A percentile compares a stretch with the other conserved stretches of the same genome.
phyloP scores from a whole-genome alignment of 2,888 invertebrate species.

The Galerucella calmariensis region DNA sequence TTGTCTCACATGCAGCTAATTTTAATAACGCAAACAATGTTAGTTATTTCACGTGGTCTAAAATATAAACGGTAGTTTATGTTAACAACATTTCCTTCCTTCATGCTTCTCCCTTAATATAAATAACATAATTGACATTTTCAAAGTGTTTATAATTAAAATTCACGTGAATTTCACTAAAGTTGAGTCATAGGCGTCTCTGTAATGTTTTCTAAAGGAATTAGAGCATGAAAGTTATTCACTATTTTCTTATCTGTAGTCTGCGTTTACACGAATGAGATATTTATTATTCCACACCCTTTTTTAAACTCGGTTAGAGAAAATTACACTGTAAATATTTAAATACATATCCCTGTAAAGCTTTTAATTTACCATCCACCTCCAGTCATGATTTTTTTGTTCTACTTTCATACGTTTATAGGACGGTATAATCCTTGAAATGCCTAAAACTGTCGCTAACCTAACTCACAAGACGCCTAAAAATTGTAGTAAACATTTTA shows the following conservation, averaged over 20 bases:
- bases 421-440: neutral
- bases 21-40: slow-evolving; percentile 12
- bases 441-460: slow-evolving; percentile 10
- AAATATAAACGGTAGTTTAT: slow-evolving; percentile 4
- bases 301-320: neutral
- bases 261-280: neutral
- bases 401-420: neutral
- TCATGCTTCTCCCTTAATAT: neutral
- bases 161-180: neutral
- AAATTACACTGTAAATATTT: slow-evolving; percentile 6
- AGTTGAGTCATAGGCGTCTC: neutral
- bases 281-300: neutral
- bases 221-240: too few relatives aligned
- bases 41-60: slow-evolving; percentile 16
- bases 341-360: neutral
- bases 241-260: neutral
- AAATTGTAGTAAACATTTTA: slow-evolving; percentile 58
- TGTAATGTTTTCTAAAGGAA: neutral
- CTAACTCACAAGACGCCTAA: slow-evolving; percentile 39
- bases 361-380: neutral
- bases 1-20: slow-evolving; percentile 8
- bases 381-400: neutral
- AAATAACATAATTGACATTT: neutral
- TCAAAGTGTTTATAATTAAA: neutral
- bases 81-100: slow-evolving; percentile 7